A percentile compares a stretch with the other conserved stretches of the same genome.
These are phyloP conservation scores for Alentia gelatinosa DNA, from an alignment of 2,888 invertebrate genomes.

Conservation along the genomic window DNA sequence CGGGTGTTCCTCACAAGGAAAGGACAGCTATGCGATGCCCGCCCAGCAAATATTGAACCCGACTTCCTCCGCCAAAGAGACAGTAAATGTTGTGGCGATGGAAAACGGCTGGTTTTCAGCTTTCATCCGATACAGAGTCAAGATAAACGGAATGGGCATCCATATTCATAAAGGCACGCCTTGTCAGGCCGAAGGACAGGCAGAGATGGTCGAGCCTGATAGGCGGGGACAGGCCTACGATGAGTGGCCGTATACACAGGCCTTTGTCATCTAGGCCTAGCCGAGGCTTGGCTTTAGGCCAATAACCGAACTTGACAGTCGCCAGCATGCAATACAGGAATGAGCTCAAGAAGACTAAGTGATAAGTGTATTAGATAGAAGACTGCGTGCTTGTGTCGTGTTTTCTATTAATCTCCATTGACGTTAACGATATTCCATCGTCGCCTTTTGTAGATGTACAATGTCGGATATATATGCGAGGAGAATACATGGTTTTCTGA, in stretches of 20 bases:
- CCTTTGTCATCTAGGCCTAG: background rate
- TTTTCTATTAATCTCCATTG: background rate
- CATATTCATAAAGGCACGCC: slow-evolving; percentile 7
- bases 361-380: too few relatives aligned
- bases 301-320: background rate
- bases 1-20: background rate
- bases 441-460: background rate
- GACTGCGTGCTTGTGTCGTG: background rate
- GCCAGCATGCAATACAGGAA: background rate
- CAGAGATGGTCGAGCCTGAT: background rate
- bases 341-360: background rate
- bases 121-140: slow-evolving; percentile 25
- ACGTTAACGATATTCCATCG: background rate
- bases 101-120: slow-evolving; percentile 6
- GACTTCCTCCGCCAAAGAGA: background rate
- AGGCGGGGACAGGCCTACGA: background rate
- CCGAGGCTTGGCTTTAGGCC: background rate
- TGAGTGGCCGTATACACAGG: background rate
- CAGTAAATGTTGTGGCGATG: slow-evolving; percentile 21
- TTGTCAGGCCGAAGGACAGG: background rate
- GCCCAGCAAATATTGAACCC: background rate
- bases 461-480: too few relatives aligned
- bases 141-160: background rate
- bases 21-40: too few relatives aligned
- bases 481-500: too few relatives aligned